These are phyloP conservation scores for Chaetophractus vellerosus DNA, from an alignment of 2,797 vertebrate species.

Conservation along the genomic window DNA sequence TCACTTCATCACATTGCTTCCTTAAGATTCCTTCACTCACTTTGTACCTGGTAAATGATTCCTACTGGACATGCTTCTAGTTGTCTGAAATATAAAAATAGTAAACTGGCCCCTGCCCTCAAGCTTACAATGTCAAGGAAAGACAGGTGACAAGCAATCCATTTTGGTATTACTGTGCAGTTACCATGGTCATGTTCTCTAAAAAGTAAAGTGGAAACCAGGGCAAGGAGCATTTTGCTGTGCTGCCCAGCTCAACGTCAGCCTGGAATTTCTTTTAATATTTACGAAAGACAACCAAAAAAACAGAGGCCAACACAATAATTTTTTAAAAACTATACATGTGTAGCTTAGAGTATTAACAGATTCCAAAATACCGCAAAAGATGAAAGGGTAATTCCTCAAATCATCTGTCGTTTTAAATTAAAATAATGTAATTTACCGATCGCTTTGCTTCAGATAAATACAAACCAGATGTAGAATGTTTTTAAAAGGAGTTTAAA, in stretches of 20 bases:
- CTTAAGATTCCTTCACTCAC: fast-evolving
- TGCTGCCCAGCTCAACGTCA: fast-evolving
- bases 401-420: background rate
- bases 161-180: fast-evolving
- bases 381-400: background rate
- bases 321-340: too few relatives aligned
- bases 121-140: fast-evolving
- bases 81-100: fast-evolving
- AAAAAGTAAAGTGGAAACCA: fast-evolving
- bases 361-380: background rate
- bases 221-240: fast-evolving
- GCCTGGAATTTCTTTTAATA: fast-evolving
- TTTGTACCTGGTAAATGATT: fast-evolving
- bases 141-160: fast-evolving
- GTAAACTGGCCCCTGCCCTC: background rate
- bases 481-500: background rate
- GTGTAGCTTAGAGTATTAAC: fast-evolving
- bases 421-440: background rate
- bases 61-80: fast-evolving
- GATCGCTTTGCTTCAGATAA: background rate
- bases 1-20: fast-evolving
- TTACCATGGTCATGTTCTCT: fast-evolving
- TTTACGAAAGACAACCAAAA: background rate
- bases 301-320: background rate
- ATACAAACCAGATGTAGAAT: background rate